A percentile compares a stretch with the other conserved stretches of the same genome.
These are phyloP conservation scores for Sebastolobus altivelis DNA, from an alignment of 2,797 vertebrate species.

Conservation along the genomic window DNA sequence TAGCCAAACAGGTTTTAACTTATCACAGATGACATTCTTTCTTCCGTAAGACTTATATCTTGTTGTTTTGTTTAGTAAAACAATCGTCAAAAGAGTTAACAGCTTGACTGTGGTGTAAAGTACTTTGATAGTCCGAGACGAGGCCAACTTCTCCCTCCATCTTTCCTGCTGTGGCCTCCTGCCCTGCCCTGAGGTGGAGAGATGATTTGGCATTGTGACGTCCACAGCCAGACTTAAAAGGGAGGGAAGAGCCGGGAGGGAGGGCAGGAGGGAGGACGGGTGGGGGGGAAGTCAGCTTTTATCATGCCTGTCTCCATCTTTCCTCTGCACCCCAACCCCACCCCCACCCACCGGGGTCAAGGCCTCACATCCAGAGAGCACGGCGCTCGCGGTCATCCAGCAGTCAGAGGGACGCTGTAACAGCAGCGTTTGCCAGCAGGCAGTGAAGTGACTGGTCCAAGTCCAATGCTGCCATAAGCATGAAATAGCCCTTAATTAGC, in stretches of 20 bases:
- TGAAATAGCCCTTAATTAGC: conserved; percentile 12
- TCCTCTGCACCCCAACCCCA: conserved; percentile 80
- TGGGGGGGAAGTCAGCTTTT: conserved; percentile 79
- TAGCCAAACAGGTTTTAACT: not conserved
- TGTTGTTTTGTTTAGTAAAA: not conserved
- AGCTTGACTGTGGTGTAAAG: not conserved
- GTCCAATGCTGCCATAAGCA: conserved; percentile 28
- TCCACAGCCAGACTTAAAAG: conserved; percentile 76
- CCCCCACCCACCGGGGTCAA: conserved; percentile 82
- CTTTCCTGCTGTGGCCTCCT: conserved; percentile 38
- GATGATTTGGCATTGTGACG: conserved; percentile 75
- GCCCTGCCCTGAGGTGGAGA: conserved; percentile 60
- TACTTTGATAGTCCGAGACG: conserved; percentile 1
- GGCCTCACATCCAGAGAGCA: conserved; percentile 91
- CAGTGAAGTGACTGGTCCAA: conserved; percentile 31
- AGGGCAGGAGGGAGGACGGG: conserved; percentile 21
- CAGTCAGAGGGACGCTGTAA: conserved; percentile 83
- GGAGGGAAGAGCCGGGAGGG: conserved; percentile 43
- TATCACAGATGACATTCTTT: not conserved
- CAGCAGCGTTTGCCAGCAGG: conserved; percentile 18
- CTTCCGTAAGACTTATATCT: not conserved
- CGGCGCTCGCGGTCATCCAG: conserved; percentile 90
- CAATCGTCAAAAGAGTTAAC: not conserved
- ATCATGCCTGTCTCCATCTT: conserved; percentile 92
- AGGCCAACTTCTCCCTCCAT: conserved; percentile 12